Conservation (phyloP, 2,113 vertebrate genomes). For the Hemiscyllium ocellatum region DNA sequence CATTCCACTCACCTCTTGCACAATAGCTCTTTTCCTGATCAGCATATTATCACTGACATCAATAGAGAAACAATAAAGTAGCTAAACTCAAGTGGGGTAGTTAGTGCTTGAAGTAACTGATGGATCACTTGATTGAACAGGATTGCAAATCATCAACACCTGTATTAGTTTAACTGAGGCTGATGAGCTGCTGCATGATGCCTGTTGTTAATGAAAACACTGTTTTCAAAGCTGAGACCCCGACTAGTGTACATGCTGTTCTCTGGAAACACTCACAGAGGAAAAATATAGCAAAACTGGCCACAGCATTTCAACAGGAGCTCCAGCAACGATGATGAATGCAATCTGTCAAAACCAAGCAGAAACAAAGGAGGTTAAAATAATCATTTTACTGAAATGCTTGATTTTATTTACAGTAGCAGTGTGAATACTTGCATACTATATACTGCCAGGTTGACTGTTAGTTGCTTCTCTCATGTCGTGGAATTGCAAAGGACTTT, state of each 20-base stretch:
- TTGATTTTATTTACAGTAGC: not conserved
- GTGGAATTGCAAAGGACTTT: not conserved
- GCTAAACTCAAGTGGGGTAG: not conserved
- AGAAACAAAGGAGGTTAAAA: not conserved
- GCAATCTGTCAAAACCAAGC: not conserved
- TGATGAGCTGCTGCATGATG: not conserved
- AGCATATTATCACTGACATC: conserved; percentile 3
- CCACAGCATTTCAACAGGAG: not conserved
- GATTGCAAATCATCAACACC: not conserved
- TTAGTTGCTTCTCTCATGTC: not conserved
- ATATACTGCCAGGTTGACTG: not conserved
- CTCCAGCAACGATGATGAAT: not conserved
- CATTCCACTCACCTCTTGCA: not conserved
- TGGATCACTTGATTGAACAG: not conserved
- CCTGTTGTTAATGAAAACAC: conserved; percentile 6
- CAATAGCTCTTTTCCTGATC: not conserved
- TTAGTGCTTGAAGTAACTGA: not conserved
- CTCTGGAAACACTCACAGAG: not conserved
- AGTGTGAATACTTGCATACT: not conserved
- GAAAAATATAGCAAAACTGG: not conserved
- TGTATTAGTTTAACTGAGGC: conserved; percentile 5
- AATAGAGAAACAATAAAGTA: not conserved
- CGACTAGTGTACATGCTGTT: not conserved
- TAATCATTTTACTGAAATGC: not conserved
- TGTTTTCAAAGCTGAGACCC: conserved; percentile 15